Percentiles rank a stretch among this genome's conserved stretches.
Evolutionary conservation across 2,113 vertebrate genomes (phyloP).

Genomic region (Dromaius novaehollandiae): DNA sequence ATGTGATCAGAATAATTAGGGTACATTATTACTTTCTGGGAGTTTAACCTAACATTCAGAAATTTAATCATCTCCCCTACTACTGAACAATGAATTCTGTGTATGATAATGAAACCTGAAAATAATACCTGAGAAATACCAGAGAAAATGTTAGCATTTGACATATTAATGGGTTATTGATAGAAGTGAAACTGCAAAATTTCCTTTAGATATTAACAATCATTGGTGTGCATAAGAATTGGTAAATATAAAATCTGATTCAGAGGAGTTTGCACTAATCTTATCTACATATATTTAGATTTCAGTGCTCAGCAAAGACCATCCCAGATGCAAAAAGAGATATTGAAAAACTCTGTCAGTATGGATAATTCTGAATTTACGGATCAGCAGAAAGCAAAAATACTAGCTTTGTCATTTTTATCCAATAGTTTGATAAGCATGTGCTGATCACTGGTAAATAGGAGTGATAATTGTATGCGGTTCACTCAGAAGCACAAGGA

Average conservation of each 20-base stretch:
- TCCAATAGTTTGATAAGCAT: background rate
- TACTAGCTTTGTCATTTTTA: background rate
- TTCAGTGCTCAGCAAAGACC: background rate
- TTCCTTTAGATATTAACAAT: conserved; percentile 8
- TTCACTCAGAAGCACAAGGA: background rate
- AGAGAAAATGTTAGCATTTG: conserved; percentile 11
- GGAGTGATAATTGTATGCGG: background rate
- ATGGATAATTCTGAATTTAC: background rate
- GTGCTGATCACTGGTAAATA: background rate
- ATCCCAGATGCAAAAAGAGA: background rate
- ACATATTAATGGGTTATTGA: conserved; percentile 26
- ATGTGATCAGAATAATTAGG: background rate
- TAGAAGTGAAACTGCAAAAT: conserved; percentile 22
- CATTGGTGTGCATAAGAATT: background rate
- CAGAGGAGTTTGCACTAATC: background rate
- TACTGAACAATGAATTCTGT: background rate
- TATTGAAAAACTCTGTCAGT: background rate
- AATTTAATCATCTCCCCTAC: background rate
- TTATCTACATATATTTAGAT: background rate
- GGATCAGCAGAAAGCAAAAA: background rate
- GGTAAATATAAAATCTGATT: conserved; percentile 26
- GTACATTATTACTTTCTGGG: background rate
- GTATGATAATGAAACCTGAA: background rate
- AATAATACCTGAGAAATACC: background rate
- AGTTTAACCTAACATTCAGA: background rate